Evolutionary conservation across 2,888 invertebrate species (phyloP).

Genomic region (Enchytraeus crypticus): DNA sequence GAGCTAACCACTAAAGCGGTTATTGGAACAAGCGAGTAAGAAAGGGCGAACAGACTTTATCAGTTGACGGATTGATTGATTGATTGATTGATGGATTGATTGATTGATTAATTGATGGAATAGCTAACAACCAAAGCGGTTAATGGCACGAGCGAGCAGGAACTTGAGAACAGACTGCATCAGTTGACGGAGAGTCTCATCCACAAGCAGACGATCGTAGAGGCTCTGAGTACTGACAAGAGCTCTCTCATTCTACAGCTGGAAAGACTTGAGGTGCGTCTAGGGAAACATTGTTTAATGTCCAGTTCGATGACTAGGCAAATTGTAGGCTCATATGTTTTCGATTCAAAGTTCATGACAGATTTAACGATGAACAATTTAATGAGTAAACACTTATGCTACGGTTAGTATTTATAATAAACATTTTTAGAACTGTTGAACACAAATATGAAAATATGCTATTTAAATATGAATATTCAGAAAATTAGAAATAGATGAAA

Average conservation of each 20-base stretch:
- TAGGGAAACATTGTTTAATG: constrained; percentile 12
- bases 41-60: constrained; percentile 35
- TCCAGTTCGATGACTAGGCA: not conserved
- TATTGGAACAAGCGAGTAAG: not conserved
- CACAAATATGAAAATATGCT: no score
- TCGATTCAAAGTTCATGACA: no score
- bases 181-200: constrained; percentile 71
- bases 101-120: constrained; percentile 10
- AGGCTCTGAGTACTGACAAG: constrained; percentile 71
- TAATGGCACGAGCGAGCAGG: constrained; percentile 44
- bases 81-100: no score
- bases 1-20: no score
- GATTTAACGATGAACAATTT: no score
- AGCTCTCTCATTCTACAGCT: constrained; percentile 74
- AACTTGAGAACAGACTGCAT: constrained; percentile 52
- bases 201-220: constrained; percentile 73
- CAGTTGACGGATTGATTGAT: no score
- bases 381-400: no score
- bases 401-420: no score
- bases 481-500: no score
- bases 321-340: no score
- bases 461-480: no score
- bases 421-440: no score
- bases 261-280: constrained; percentile 63
- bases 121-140: constrained; percentile 46